Evolutionary conservation across 1,140 invertebrate genomes (phyloP), one percentile per base, ranked within the genome.

Genomic region (Hycleus phaleratus): DNA sequence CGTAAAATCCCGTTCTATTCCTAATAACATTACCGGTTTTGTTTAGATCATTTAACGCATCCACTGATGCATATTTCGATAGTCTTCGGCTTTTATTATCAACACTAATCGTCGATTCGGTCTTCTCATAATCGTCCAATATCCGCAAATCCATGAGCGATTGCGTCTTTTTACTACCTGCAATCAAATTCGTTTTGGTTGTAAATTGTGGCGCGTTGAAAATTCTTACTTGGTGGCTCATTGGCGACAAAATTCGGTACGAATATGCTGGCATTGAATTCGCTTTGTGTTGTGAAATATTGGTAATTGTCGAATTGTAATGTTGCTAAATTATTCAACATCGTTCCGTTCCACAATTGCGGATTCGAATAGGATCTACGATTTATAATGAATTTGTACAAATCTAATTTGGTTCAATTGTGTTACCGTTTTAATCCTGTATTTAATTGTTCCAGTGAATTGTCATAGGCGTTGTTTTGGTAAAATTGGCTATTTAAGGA

Each of bases 251-350:
- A 57, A 56, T 70, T 68, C 2, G 79, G 78, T n/a, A 81, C 73
- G 58, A 76, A 82, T 54, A 80, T 76, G 57, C 79, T 80, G 18
- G 80, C 80, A 59, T 82, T 80, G 58, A 82, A 82, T 69, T 82
- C 80, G 57, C 79, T 81, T 46, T 78, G 77, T 6, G 78, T 78
- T 42, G 70, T 70, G 24, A 59, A 66, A 58, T 66, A 71, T 47
- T 69, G 68, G 49, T 67, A 72, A 10, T 66, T 65, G 25, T 69
- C 68, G 39, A 65, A 59, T 44, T 63, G 64, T 11, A 66, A 44
- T 18, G 62, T 56, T 43, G 65, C 38, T 38, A 68, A 54, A 57
- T 72, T 72, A 44, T 65, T 67, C 12, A 62, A 59, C 44, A 64
- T 11, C 9, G 59, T 38, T 38, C 44, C 46, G 43, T 60, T 66